Percentiles rank a stretch among this genome's conserved stretches.
Conservation (phyloP, 2,113 vertebrate species). For the Elanus axillaris region DNA sequence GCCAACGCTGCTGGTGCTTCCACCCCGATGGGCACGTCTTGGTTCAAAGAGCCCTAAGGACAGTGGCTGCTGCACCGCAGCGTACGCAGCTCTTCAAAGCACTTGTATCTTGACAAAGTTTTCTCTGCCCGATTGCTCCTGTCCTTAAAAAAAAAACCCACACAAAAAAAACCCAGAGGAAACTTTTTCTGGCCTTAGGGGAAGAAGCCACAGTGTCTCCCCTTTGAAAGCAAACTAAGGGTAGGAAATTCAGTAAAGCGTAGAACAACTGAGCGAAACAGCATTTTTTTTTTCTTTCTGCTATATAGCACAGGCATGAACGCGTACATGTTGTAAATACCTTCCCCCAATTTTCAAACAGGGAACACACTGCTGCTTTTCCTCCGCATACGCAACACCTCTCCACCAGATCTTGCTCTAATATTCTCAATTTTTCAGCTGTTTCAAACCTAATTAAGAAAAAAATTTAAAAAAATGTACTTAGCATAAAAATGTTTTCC, state of each 20-base stretch:
- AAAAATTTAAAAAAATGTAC: background rate
- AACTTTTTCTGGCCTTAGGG: background rate
- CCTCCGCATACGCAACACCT: background rate
- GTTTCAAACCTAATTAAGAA: background rate
- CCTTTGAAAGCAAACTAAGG: background rate
- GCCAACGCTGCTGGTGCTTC: background rate
- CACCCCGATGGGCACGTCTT: fast-evolving
- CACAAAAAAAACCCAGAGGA: background rate
- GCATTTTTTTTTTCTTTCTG: background rate
- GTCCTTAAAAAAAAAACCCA: background rate
- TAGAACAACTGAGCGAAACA: background rate
- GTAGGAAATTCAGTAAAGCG: background rate
- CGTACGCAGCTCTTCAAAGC: background rate
- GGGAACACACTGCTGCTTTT: background rate
- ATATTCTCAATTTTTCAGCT: background rate
- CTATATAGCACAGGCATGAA: background rate
- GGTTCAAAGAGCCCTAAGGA: background rate
- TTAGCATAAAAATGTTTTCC: background rate
- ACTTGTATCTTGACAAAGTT: background rate
- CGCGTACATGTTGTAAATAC: background rate
- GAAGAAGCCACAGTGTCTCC: background rate
- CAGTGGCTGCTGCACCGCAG: background rate
- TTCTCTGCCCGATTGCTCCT: background rate
- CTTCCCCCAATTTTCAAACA: background rate
- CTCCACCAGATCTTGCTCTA: background rate